These are phyloP conservation scores for Zaprionus capensis DNA, from an alignment of 1,140 invertebrate species.

Conservation along the genomic window DNA sequence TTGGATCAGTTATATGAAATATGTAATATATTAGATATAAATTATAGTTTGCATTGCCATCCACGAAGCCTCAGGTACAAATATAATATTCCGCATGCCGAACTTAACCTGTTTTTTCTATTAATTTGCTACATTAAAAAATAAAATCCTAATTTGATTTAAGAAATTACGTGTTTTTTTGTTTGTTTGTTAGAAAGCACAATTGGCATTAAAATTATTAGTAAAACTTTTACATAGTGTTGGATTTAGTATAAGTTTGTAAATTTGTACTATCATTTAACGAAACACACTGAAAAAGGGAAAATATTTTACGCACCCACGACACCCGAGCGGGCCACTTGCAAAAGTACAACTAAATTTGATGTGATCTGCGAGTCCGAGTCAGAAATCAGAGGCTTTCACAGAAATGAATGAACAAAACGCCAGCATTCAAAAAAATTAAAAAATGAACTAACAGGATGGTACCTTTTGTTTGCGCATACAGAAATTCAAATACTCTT, in stretches of 20 bases:
- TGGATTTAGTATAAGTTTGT: background rate
- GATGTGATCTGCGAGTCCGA: conserved; percentile 16
- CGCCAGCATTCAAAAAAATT: conserved; percentile 41
- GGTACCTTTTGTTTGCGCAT: background rate
- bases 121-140: no score
- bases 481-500: background rate
- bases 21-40: no score
- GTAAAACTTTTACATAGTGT: no score
- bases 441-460: background rate
- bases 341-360: conserved; percentile 59
- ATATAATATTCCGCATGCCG: no score
- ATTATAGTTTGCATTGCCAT: no score
- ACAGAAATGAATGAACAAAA: conserved; percentile 30
- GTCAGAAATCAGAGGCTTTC: background rate
- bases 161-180: no score
- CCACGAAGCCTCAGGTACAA: no score
- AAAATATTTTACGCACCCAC: conserved; percentile 38
- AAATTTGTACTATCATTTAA: conserved; percentile 3
- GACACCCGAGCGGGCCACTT: conserved; percentile 54
- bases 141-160: no score
- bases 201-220: no score
- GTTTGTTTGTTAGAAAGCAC: no score
- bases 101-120: no score
- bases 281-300: background rate
- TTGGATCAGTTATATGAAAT: no score